Conservation (phyloP, 2,888 invertebrate genomes). For the Mythimna pallens region DNA sequence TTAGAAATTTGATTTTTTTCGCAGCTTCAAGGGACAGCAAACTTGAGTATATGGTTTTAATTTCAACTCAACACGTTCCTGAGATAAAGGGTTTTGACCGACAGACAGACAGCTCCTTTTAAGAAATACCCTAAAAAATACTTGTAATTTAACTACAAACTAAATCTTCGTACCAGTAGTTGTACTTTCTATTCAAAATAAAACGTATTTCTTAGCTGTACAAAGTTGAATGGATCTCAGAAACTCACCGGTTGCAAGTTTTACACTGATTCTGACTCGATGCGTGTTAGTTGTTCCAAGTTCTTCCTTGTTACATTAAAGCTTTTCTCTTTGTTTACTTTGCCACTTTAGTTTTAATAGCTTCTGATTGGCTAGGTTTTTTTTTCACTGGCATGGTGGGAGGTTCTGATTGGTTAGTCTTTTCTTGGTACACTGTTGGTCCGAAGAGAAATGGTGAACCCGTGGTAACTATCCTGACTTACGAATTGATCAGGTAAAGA, state of each 20-base stretch:
- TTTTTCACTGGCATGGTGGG: background rate
- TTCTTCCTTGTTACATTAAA: constrained; percentile 41
- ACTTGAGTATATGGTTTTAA: too few relatives aligned
- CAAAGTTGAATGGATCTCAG: constrained; percentile 70
- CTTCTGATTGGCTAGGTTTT: constrained; percentile 19
- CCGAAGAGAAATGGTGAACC: too few relatives aligned
- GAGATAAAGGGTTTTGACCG: too few relatives aligned
- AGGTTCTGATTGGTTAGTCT: background rate
- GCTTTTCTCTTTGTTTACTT: constrained; percentile 31
- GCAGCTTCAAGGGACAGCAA: too few relatives aligned
- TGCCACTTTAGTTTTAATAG: constrained; percentile 25
- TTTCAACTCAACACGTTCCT: too few relatives aligned
- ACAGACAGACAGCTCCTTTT: too few relatives aligned
- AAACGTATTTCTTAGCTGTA: constrained; percentile 61
- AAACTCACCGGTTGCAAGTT: constrained; percentile 70
- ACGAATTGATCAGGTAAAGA: too few relatives aligned
- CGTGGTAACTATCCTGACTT: too few relatives aligned
- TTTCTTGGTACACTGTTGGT: background rate
- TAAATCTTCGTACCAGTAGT: background rate
- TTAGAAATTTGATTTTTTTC: too few relatives aligned
- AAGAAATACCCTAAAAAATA: too few relatives aligned
- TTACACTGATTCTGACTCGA: constrained; percentile 63
- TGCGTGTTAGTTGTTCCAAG: constrained; percentile 57
- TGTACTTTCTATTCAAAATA: constrained; percentile 23
- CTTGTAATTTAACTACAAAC: background rate